These are phyloP conservation scores for Onchidella celtica DNA, from an alignment of 2,888 invertebrate species.

Conservation along the genomic window DNA sequence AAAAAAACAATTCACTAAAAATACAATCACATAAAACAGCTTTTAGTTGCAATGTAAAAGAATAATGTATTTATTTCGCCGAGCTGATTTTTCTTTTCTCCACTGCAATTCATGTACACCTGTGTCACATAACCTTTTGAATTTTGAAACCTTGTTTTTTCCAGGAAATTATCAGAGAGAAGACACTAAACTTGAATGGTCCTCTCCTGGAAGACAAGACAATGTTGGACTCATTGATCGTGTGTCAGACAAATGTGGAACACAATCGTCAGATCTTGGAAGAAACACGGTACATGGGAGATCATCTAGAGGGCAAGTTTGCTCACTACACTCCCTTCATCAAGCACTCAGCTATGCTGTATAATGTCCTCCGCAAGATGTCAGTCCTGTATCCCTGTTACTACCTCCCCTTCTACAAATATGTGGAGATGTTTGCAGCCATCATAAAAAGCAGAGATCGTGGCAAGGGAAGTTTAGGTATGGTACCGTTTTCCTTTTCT, in stretches of 20 bases:
- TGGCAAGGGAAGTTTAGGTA: constrained; percentile 76
- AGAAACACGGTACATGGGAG: constrained; percentile 75
- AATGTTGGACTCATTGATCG: constrained; percentile 74
- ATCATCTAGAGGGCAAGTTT: constrained; percentile 76
- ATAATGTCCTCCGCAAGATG: constrained; percentile 73
- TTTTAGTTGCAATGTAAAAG: too few relatives aligned
- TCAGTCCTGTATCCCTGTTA: constrained; percentile 73
- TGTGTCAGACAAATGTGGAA: constrained; percentile 73
- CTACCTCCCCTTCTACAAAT: constrained; percentile 74
- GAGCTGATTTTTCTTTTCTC: too few relatives aligned
- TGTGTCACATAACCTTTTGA: too few relatives aligned
- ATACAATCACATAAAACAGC: too few relatives aligned
- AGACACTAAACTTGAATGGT: constrained; percentile 71
- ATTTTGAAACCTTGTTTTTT: too few relatives aligned
- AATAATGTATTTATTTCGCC: too few relatives aligned
- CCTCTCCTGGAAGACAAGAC: constrained; percentile 77
- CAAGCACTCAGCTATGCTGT: constrained; percentile 75
- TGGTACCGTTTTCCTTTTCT: constrained; percentile 9
- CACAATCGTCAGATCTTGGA: constrained; percentile 73
- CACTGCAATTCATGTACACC: too few relatives aligned
- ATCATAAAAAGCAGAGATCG: constrained; percentile 72
- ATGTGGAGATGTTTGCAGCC: constrained; percentile 68
- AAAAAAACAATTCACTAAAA: too few relatives aligned
- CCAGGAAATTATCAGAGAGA: constrained; percentile 76
- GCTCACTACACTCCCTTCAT: constrained; percentile 75